Base-by-base conservation (phyloP, 1,140 invertebrate genomes). In the Gerris buenoi region DNA sequence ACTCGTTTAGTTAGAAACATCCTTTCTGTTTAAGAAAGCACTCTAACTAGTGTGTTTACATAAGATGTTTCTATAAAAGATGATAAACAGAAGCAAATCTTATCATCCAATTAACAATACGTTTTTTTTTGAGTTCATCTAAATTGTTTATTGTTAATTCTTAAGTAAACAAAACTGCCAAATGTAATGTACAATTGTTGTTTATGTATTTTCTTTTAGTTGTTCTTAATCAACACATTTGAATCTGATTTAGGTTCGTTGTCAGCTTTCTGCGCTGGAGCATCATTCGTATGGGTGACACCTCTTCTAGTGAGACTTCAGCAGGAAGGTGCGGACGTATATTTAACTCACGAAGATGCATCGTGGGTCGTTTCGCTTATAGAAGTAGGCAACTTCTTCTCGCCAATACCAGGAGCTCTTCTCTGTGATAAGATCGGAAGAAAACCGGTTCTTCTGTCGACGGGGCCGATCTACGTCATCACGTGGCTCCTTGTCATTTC, bases 361-460 rank as follows among this genome's bases (percentile, higher is more conserved):
- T 85, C 85, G 2, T 87, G 84, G 84, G 79, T 87, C 46, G 84
- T 81, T 3, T 80, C 83, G 23, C 46, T 69, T 22, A 69, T 69
- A 13, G 68, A 69, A 58, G 28, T 67, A 23, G 65, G 65, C 2
- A 63, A 26, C 10, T 14, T 27, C 23, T 18, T 26, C 2, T 25
- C 86, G 84, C 67, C 67, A 10, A 63, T 70, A n/a, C 67, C 67
- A 1, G 69, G 60, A 0, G 69, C 82, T 26, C 80, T 79, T 58
- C 73, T 87, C 2, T 85, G 89, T 0, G 88, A 94, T 74, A 83
- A 81, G 69, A 75, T 88, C 27, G 93, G 93, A 1, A 78, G 92
- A 13, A 69, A 88, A 70, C 80, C 81, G 22, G 83, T 86, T 0
- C 84, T 93, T n/a, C 76, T 91, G 13, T 67, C 82, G 0, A 80